phyloP scores from a whole-genome alignment of 2,797 vertebrate genomes.

The Caiman crocodilus region DNA sequence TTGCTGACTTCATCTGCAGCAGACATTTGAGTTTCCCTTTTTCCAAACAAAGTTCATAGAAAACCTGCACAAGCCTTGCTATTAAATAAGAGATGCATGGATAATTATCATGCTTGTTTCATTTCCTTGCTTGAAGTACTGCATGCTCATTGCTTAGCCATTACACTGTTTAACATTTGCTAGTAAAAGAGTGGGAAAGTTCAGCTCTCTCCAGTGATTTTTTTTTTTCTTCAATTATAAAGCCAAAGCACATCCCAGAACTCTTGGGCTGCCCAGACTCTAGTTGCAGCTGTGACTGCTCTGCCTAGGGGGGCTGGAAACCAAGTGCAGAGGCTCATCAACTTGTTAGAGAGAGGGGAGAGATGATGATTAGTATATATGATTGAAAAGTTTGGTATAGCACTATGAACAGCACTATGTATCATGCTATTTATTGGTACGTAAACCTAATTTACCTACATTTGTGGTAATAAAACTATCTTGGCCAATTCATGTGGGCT shows the following conservation, averaged over 20 bases:
- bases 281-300: background rate
- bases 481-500: background rate
- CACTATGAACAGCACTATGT: background rate
- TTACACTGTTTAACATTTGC: background rate
- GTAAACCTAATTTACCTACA: background rate
- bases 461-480: background rate
- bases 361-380: background rate
- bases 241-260: background rate
- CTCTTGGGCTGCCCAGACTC: background rate
- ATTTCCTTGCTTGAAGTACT: constrained; percentile 13
- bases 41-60: constrained; percentile 39
- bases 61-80: background rate
- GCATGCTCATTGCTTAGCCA: background rate
- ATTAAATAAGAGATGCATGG: constrained; percentile 21
- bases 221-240: background rate
- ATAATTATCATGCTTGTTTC: constrained; percentile 24
- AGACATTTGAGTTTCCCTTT: constrained; percentile 28
- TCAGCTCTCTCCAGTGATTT: background rate
- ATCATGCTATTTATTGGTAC: no score
- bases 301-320: background rate
- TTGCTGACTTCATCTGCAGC: constrained; percentile 46
- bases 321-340: background rate
- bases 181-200: background rate
- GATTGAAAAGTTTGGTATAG: background rate
- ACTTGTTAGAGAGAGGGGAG: no score